Percentiles rank a stretch among this genome's conserved stretches.
Conservation (phyloP, 1,140 invertebrate genomes). For the Probaryconus sp. region DNA sequence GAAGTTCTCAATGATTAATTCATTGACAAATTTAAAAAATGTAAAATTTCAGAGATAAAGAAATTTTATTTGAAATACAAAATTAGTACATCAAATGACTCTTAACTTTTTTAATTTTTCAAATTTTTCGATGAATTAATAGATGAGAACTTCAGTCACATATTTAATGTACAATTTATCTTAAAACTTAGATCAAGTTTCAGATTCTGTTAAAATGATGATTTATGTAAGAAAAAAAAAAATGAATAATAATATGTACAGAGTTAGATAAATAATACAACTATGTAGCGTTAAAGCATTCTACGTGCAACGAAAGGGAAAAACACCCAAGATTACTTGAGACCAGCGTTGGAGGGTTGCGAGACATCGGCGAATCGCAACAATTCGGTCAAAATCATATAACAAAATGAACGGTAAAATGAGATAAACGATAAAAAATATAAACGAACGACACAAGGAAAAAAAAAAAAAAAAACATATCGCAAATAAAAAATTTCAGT, state of each 20-base stretch:
- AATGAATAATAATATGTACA: conserved; percentile 5
- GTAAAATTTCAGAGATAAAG: not conserved
- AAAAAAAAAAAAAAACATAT: conserved; percentile 40
- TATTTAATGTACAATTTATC: too few relatives aligned
- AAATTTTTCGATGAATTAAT: too few relatives aligned
- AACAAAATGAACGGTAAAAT: not conserved
- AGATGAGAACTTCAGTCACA: too few relatives aligned
- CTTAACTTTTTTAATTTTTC: too few relatives aligned
- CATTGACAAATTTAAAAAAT: too few relatives aligned
- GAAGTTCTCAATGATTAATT: too few relatives aligned
- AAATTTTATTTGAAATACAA: not conserved
- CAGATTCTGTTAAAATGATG: too few relatives aligned
- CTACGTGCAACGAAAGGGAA: conserved; percentile 52
- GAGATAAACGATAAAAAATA: conserved; percentile 8
- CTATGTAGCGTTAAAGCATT: conserved; percentile 42
- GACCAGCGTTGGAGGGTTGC: conserved; percentile 58
- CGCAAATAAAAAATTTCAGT: not conserved
- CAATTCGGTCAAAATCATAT: conserved; percentile 10
- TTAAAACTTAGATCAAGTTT: too few relatives aligned
- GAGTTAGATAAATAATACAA: conserved; percentile 20
- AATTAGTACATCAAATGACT: too few relatives aligned
- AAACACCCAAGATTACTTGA: conserved; percentile 44
- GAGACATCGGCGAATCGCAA: conserved; percentile 47
- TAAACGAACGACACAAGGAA: conserved; percentile 27
- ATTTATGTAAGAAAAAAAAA: conserved; percentile 26